Percentiles rank a stretch among this genome's conserved stretches.
phyloP scores from a whole-genome alignment of 2,797 vertebrate species.

The Gastrophryne carolinensis region DNA sequence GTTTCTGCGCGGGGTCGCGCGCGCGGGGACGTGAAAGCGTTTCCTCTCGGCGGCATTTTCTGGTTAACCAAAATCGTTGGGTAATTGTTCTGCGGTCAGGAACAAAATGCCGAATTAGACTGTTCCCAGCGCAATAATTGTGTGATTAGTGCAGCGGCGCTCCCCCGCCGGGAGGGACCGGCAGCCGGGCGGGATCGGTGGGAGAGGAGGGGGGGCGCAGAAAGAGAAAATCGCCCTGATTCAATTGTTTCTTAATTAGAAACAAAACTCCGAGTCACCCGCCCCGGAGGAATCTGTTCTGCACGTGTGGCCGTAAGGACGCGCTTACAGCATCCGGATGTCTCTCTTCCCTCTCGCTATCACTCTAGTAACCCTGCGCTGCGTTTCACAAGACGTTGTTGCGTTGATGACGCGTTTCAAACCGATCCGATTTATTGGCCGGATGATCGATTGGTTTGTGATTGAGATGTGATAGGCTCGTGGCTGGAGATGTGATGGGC shows the following conservation, averaged over 20 bases:
- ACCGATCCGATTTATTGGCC: too few relatives aligned
- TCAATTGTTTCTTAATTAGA: conserved; percentile 74
- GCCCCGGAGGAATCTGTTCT: neutral
- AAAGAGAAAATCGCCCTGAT: conserved; percentile 65
- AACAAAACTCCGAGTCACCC: conserved; percentile 56
- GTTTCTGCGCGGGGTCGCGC: too few relatives aligned
- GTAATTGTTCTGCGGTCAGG: conserved; percentile 93
- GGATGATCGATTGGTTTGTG: too few relatives aligned
- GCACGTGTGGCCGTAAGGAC: too few relatives aligned
- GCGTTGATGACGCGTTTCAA: too few relatives aligned
- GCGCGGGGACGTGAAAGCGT: conserved; percentile 71
- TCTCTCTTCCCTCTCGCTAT: too few relatives aligned
- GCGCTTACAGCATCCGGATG: too few relatives aligned
- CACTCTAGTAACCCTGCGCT: too few relatives aligned
- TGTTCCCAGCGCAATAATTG: conserved; percentile 88
- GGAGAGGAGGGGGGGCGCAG: conserved; percentile 67
- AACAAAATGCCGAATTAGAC: conserved; percentile 86
- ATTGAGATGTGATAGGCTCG: too few relatives aligned
- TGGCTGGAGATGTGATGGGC: too few relatives aligned
- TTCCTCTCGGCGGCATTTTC: conserved; percentile 77
- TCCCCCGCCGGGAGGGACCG: conserved; percentile 78
- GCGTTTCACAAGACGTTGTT: too few relatives aligned
- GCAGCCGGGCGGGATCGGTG: conserved; percentile 80
- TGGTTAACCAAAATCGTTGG: conserved; percentile 93
- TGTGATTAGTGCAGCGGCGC: conserved; percentile 89